phyloP scores from a whole-genome alignment of 2,113 vertebrate species.

The Urocolius indicus region DNA sequence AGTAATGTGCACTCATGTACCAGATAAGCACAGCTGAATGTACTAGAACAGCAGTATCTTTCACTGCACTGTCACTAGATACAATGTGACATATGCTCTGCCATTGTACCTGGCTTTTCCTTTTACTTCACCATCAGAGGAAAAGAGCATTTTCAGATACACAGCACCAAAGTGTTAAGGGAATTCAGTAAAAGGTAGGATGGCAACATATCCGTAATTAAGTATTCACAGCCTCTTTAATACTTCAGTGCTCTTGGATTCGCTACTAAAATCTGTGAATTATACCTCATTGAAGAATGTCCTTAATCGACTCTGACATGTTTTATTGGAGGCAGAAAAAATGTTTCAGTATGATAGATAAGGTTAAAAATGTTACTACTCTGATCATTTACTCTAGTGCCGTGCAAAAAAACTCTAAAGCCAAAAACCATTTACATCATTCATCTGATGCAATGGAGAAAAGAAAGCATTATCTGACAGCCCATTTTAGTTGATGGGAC shows the following conservation, averaged over 20 bases:
- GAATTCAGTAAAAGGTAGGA: conserved; percentile 77
- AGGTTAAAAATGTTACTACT: conserved; percentile 88
- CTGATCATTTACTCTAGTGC: conserved; percentile 85
- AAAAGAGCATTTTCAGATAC: conserved; percentile 75
- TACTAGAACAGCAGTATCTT: conserved; percentile 83
- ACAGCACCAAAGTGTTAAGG: conserved; percentile 63
- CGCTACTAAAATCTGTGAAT: conserved; percentile 79
- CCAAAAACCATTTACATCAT: conserved; percentile 82
- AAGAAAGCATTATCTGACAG: conserved; percentile 77
- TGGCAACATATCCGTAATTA: conserved; percentile 76
- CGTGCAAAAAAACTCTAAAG: conserved; percentile 78
- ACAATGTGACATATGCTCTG: conserved; percentile 89
- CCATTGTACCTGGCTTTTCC: conserved; percentile 78
- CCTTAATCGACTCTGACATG: conserved; percentile 88
- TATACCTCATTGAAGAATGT: conserved; percentile 83
- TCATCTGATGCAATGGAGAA: conserved; percentile 71
- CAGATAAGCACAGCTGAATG: conserved; percentile 93
- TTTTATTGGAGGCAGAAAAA: conserved; percentile 87
- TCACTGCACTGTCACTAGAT: conserved; percentile 90
- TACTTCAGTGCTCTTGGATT: conserved; percentile 78
- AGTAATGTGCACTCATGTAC: conserved; percentile 91
- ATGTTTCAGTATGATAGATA: conserved; percentile 88
- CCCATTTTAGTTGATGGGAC: conserved; percentile 78
- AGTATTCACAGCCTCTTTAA: conserved; percentile 83
- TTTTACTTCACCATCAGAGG: conserved; percentile 73